Conservation (phyloP, 2,888 invertebrate species). For the Caenorhabditis becei region DNA sequence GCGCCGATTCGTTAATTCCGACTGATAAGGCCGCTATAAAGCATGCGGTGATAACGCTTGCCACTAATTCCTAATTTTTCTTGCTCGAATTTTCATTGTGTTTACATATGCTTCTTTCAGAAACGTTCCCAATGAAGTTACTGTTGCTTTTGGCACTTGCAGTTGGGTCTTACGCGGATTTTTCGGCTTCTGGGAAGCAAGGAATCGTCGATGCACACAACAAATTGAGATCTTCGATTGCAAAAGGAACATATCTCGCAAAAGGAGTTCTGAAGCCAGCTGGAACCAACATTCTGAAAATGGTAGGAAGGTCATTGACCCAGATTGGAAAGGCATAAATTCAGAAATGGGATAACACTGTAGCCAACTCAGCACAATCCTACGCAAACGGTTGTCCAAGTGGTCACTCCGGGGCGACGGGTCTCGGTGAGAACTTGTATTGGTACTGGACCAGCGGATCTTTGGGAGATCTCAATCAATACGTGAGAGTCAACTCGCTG, state of each 20-base stretch:
- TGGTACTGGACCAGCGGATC: conserved; percentile 46
- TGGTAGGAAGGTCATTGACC: no score
- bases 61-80: no score
- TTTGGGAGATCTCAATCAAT: conserved; percentile 49
- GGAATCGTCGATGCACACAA: conserved; percentile 46
- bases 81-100: no score
- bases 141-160: neutral
- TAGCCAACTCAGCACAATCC: conserved; percentile 38
- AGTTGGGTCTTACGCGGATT: conserved; percentile 15
- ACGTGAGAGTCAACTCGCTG: conserved; percentile 31
- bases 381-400: conserved; percentile 48
- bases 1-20: no score
- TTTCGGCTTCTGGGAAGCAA: conserved; percentile 21
- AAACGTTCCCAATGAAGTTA: no score
- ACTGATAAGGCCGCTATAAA: no score
- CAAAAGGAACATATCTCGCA: conserved; percentile 33
- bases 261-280: conserved; percentile 29
- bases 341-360: conserved; percentile 43
- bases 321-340: neutral
- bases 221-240: conserved; percentile 15
- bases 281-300: conserved; percentile 28
- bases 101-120: no score
- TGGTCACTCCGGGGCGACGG: conserved; percentile 44
- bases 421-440: conserved; percentile 57
- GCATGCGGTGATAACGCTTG: no score